Percentiles rank a stretch among this genome's conserved stretches.
Conservation (phyloP, 2,888 invertebrate genomes). For the Seira sanloemensis region DNA sequence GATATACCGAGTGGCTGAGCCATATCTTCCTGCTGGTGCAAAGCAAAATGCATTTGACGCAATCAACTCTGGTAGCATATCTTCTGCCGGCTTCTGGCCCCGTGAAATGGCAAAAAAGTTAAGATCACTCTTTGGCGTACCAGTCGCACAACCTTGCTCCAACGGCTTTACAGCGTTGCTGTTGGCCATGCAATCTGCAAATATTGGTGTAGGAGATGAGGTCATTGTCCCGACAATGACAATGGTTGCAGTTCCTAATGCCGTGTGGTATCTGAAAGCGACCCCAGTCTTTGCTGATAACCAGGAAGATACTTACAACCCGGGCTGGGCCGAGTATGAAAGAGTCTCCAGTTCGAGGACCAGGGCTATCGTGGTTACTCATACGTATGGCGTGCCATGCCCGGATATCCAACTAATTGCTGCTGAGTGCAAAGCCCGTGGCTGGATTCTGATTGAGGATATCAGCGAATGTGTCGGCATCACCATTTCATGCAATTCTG, state of each 20-base stretch:
- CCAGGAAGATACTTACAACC: conserved; percentile 49
- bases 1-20: conserved; percentile 61
- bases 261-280: conserved; percentile 56
- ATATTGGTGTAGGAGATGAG: conserved; percentile 55
- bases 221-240: conserved; percentile 63
- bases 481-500: not conserved
- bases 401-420: conserved; percentile 45
- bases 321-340: conserved; percentile 47
- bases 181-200: conserved; percentile 54
- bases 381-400: conserved; percentile 63
- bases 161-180: conserved; percentile 65
- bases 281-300: conserved; percentile 62
- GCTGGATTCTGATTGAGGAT: conserved; percentile 66
- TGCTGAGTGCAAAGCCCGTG: conserved; percentile 41
- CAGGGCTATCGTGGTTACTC: conserved; percentile 61
- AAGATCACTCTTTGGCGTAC: conserved; percentile 31
- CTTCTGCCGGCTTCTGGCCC: conserved; percentile 64
- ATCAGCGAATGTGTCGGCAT: conserved; percentile 66
- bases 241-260: conserved; percentile 64
- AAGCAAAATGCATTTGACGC: conserved; percentile 66
- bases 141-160: conserved; percentile 64
- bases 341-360: conserved; percentile 36
- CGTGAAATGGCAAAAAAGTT: conserved; percentile 46
- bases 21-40: conserved; percentile 43
- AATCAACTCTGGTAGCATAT: conserved; percentile 56